Evolutionary conservation across 2,797 vertebrate genomes (phyloP).

Genomic region (Squalus acanthias): DNA sequence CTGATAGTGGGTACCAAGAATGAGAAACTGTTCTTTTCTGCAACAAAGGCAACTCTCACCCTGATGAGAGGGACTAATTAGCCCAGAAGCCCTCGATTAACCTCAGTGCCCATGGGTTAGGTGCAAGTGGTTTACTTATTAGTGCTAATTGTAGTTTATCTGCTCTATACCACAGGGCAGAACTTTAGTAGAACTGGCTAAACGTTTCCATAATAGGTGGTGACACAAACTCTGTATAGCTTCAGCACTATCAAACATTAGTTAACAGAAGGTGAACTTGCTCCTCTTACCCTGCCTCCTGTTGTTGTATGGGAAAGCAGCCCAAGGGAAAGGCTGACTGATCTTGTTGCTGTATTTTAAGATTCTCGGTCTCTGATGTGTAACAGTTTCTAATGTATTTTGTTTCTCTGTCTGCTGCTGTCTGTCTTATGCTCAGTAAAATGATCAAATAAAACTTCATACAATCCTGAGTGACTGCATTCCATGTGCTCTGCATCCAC

Average conservation of each 20-base stretch:
- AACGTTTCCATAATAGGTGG: not conserved
- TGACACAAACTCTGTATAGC: not conserved
- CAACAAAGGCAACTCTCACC: not conserved
- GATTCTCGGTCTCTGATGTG: not conserved
- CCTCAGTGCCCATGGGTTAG: not conserved
- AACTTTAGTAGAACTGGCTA: not conserved
- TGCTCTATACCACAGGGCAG: not conserved
- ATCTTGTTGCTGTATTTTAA: not conserved
- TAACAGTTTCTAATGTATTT: not conserved
- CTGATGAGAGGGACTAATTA: not conserved
- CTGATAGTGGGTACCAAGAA: not conserved
- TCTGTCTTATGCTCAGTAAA: conserved; percentile 11
- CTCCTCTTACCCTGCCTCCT: not conserved
- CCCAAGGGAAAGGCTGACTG: not conserved
- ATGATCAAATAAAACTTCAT: not conserved
- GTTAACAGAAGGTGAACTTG: not conserved
- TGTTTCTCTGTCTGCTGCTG: not conserved
- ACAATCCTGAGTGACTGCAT: not conserved
- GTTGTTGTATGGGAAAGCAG: not conserved
- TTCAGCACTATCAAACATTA: not conserved
- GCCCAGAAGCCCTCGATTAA: not conserved
- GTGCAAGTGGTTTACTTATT: not conserved
- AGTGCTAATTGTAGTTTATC: not conserved
- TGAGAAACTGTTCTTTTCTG: not conserved
- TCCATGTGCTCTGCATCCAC: not conserved